Base-by-base conservation (phyloP, 1,140 invertebrate species). In the Papilio glaucus region DNA sequence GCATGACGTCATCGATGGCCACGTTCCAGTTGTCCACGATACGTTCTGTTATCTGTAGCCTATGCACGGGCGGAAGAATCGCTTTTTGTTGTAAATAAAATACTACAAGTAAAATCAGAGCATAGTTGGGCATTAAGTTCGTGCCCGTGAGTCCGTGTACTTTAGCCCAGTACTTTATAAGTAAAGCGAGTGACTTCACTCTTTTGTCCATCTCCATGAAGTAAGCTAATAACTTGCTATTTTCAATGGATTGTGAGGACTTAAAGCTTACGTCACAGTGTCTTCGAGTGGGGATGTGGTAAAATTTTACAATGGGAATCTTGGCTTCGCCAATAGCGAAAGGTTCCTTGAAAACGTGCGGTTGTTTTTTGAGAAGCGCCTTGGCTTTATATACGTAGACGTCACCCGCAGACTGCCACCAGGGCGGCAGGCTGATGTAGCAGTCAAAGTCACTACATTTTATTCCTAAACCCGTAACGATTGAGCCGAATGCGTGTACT, bases 261-360 rank as follows among this genome's bases (percentile, higher is more conserved):
- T 94, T 95, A 74, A 96, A 95, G 45, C 94, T 96, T 4, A 96
- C 80, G 84, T 97, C 96, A 79, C 95, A 96, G n/a, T 94, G 90
- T 1, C 95, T 86, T 8, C 89, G 78, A 1, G 93, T 95, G 6
- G 91, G 87, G 8, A 83, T 65, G 75, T 96, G 94, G 60, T 86
- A 79, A 78, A 95, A 95, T 80, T 96, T 96, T 9, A 97, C 94
- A 76, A 96, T 96, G 7, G 96, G 96, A 8, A 95, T 95, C 86
- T 95, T 96, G 1, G 96, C 95, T 42, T 85, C 85, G 1, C 93
- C 88, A 62, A 96, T 95, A 37, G 94, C 87, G 60, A 94, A 78
- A 24, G 95, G 80, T 62, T 95, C 86, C 5, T 82, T 80, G 79
- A 95, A 96, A 8, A 92, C 69, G 4, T 33, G 10, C 0, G 71